These are phyloP conservation scores for Prenolepis imparis DNA, from an alignment of 2,888 invertebrate genomes.

Conservation along the genomic window DNA sequence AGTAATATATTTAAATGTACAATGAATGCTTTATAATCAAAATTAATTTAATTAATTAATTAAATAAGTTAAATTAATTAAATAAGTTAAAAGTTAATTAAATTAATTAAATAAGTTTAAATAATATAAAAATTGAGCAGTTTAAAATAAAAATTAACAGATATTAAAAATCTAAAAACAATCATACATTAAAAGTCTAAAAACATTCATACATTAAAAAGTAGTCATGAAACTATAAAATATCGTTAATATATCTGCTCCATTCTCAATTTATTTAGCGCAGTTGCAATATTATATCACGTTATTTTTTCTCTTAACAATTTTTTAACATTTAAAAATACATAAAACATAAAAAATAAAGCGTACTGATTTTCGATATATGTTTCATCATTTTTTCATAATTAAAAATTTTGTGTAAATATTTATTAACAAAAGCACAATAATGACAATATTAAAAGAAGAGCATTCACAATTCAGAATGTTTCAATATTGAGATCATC, in stretches of 20 bases:
- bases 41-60: not conserved
- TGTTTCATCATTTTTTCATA: not conserved
- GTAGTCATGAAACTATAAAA: not conserved
- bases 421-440: not conserved
- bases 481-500: not conserved
- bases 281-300: not conserved
- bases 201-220: not conserved
- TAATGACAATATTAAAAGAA: not conserved
- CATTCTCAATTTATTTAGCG: not conserved
- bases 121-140: not conserved
- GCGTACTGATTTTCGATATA: not conserved
- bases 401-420: constrained; percentile 27
- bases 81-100: too few relatives aligned
- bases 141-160: not conserved
- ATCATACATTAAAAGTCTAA: not conserved
- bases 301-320: not conserved
- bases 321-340: not conserved
- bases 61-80: too few relatives aligned
- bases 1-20: not conserved
- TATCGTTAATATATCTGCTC: not conserved
- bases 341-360: not conserved
- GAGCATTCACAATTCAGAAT: not conserved
- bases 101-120: too few relatives aligned
- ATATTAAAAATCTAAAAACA: not conserved
- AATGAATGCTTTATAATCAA: not conserved